A percentile compares a stretch with the other conserved stretches of the same genome.
Conservation (phyloP, 2,797 vertebrate genomes). For the Micropoecilia bifurca region DNA sequence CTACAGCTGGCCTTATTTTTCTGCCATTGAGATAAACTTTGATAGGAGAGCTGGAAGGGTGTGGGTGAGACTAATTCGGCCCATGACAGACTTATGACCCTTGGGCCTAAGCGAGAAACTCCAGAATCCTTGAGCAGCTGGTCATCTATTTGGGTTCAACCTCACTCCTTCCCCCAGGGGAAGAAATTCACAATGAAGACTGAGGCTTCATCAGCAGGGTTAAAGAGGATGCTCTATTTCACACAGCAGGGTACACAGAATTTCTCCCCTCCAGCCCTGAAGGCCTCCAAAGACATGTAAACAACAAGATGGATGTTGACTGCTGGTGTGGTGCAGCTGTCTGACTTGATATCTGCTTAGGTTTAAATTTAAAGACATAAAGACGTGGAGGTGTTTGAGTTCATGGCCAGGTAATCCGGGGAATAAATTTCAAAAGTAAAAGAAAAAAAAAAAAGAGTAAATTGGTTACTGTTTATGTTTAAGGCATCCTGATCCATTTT, state of each 20-base stretch:
- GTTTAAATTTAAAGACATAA: conserved; percentile 42
- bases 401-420: conserved; percentile 18
- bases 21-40: conserved; percentile 57
- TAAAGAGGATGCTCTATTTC: conserved; percentile 52
- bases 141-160: conserved; percentile 50
- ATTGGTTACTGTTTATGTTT: not conserved
- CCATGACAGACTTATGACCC: conserved; percentile 59
- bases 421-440: conserved; percentile 16
- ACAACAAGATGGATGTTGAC: conserved; percentile 63
- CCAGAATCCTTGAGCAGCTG: conserved; percentile 51
- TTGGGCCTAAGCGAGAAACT: conserved; percentile 40
- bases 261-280: conserved; percentile 32
- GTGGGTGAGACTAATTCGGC: conserved; percentile 58
- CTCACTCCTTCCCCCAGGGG: conserved; percentile 28
- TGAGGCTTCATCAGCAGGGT: conserved; percentile 43
- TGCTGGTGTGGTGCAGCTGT: conserved; percentile 52
- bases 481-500: not conserved
- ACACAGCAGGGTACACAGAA: conserved; percentile 37
- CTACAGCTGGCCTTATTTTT: conserved; percentile 55
- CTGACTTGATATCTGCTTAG: conserved; percentile 50
- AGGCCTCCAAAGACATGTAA: conserved; percentile 56
- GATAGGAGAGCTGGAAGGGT: conserved; percentile 58
- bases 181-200: conserved; percentile 40
- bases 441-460: not conserved
- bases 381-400: conserved; percentile 27